Evolutionary conservation across 2,797 vertebrate species (phyloP).

Genomic region (Sebastes aleutianus): DNA sequence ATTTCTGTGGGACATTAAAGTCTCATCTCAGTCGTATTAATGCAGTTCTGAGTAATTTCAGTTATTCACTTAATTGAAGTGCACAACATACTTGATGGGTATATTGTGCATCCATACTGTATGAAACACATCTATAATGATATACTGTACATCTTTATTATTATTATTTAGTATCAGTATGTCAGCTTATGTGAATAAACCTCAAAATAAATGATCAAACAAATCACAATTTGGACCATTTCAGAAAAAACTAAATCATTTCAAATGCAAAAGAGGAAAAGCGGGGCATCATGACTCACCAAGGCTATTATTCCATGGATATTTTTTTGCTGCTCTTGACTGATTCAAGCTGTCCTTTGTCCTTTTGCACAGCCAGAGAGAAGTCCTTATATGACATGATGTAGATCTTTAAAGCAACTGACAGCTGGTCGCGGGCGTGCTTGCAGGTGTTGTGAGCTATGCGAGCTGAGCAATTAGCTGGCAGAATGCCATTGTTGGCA

Average conservation of each 20-base stretch:
- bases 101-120: background rate
- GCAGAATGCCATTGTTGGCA: background rate
- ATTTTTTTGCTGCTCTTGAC: constrained; percentile 1
- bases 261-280: background rate
- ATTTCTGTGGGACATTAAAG: constrained; percentile 2
- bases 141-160: background rate
- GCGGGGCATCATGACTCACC: background rate
- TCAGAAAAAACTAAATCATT: background rate
- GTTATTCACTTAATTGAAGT: background rate
- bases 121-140: background rate
- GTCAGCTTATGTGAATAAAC: background rate
- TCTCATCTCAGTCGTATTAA: constrained; percentile 19
- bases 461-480: background rate
- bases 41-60: background rate
- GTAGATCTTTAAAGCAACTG: background rate
- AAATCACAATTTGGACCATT: background rate
- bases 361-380: constrained; percentile 11
- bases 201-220: background rate
- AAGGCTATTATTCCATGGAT: constrained; percentile 1
- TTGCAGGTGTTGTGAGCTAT: background rate
- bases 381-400: background rate
- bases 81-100: background rate
- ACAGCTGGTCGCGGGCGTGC: background rate
- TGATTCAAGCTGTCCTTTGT: background rate
- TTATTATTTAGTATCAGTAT: background rate